A percentile compares a stretch with the other conserved stretches of the same genome.
Evolutionary conservation across 2,113 vertebrate genomes (phyloP).

Genomic region (Cyprinodon tularosa): DNA sequence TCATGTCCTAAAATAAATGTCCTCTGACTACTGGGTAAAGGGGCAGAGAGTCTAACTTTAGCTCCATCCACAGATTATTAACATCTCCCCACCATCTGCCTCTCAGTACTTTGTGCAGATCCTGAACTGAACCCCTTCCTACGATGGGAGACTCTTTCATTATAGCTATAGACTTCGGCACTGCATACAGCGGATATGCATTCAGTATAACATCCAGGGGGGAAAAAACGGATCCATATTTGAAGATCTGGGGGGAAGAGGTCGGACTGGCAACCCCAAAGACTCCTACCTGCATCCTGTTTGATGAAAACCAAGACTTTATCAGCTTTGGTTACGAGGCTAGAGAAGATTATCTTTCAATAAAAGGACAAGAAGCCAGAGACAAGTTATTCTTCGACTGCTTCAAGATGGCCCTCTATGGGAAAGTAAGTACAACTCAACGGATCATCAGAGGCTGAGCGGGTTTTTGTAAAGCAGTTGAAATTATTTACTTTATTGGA

Average conservation of each 20-base stretch:
- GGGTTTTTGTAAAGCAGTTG: too few species aligned
- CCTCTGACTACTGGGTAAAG: too few species aligned
- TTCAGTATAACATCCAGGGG: neutral
- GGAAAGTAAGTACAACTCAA: conserved; percentile 21
- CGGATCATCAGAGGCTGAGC: too few species aligned
- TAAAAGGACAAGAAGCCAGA: neutral
- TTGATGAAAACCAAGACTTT: neutral
- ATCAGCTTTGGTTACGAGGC: conserved; percentile 5
- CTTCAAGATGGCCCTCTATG: conserved; percentile 69
- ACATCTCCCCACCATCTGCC: too few species aligned
- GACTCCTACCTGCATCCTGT: neutral
- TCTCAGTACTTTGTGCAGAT: too few species aligned
- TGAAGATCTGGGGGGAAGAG: accelerated
- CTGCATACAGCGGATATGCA: conserved; percentile 28
- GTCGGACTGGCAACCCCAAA: accelerated
- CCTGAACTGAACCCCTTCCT: neutral
- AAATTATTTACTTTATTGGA: too few species aligned
- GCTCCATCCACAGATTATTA: too few species aligned
- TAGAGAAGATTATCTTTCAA: neutral
- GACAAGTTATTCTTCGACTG: conserved; percentile 2
- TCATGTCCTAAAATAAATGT: too few species aligned
- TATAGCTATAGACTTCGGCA: conserved; percentile 24
- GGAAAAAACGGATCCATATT: accelerated
- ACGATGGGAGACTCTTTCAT: conserved; percentile 11
- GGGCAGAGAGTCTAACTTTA: too few species aligned